Conservation (phyloP, 2,888 invertebrate genomes). For the Calliphora vomitoria region DNA sequence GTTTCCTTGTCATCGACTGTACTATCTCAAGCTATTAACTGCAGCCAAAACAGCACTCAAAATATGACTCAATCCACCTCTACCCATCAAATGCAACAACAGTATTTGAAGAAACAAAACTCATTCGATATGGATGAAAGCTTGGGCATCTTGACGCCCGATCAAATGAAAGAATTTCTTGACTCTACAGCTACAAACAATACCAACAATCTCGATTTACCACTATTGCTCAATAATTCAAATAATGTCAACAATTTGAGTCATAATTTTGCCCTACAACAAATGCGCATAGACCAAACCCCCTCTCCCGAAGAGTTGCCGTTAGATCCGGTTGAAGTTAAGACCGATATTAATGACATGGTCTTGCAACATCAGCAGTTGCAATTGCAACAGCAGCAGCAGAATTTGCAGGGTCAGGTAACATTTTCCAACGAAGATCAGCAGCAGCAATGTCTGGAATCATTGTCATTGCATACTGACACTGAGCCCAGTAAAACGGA, state of each 20-base stretch:
- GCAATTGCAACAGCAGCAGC: conserved; percentile 70
- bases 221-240: conserved; percentile 79
- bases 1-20: conserved; percentile 81
- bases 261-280: conserved; percentile 80
- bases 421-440: conserved; percentile 59
- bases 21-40: conserved; percentile 75
- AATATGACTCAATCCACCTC: conserved; percentile 50
- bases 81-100: conserved; percentile 73
- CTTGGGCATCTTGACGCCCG: conserved; percentile 93
- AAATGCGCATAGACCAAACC: conserved; percentile 89
- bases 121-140: conserved; percentile 93
- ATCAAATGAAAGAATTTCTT: conserved; percentile 92
- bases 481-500: conserved; percentile 85
- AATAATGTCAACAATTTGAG: conserved; percentile 83
- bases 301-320: conserved; percentile 94
- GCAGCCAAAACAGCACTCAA: conserved; percentile 52
- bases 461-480: conserved; percentile 74
- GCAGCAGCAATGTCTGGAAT: conserved; percentile 74
- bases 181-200: conserved; percentile 86
- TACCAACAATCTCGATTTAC: conserved; percentile 86
- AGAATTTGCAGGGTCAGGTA: conserved; percentile 45
- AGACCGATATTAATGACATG: conserved; percentile 87
- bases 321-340: conserved; percentile 89
- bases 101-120: conserved; percentile 87
- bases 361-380: conserved; percentile 82